A percentile compares a stretch with the other conserved stretches of the same genome.
These are phyloP conservation scores for Orgyia antiqua DNA, from an alignment of 2,888 invertebrate genomes.

Conservation along the genomic window DNA sequence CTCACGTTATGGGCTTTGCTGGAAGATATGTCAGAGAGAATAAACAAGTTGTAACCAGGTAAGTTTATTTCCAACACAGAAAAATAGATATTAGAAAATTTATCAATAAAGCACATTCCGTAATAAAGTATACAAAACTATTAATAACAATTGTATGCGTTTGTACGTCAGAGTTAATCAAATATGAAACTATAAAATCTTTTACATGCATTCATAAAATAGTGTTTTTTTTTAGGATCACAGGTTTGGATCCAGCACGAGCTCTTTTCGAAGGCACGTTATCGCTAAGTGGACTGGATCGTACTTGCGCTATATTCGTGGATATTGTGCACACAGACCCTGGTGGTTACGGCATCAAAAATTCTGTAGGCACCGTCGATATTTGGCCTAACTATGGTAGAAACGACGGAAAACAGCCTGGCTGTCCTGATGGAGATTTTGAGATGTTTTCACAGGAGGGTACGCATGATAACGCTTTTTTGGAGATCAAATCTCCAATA, in stretches of 20 bases:
- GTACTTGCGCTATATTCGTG: constrained; percentile 76
- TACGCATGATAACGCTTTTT: constrained; percentile 18
- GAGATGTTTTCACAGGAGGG: constrained; percentile 53
- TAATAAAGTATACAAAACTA: no score
- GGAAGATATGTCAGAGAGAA: constrained; percentile 43
- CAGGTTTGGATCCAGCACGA: constrained; percentile 78
- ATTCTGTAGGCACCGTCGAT: constrained; percentile 71
- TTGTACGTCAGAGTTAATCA: no score
- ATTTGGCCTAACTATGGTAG: constrained; percentile 79
- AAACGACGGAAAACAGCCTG: constrained; percentile 60
- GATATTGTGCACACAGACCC: constrained; percentile 84
- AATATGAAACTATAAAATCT: no score
- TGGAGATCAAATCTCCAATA: no score
- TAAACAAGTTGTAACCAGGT: constrained; percentile 52
- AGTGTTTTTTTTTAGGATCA: constrained; percentile 53
- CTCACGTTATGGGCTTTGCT: constrained; percentile 60
- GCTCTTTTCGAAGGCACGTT: constrained; percentile 74
- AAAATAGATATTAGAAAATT: no score
- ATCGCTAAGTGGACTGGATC: constrained; percentile 48
- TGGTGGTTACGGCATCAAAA: constrained; percentile 74
- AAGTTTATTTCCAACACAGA: no score
- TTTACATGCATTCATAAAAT: neutral
- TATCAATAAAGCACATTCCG: no score
- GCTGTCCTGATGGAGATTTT: constrained; percentile 64
- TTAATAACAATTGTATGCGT: no score